Conservation (phyloP, 2,113 vertebrate species). For the Amphilophus citrinellus region DNA sequence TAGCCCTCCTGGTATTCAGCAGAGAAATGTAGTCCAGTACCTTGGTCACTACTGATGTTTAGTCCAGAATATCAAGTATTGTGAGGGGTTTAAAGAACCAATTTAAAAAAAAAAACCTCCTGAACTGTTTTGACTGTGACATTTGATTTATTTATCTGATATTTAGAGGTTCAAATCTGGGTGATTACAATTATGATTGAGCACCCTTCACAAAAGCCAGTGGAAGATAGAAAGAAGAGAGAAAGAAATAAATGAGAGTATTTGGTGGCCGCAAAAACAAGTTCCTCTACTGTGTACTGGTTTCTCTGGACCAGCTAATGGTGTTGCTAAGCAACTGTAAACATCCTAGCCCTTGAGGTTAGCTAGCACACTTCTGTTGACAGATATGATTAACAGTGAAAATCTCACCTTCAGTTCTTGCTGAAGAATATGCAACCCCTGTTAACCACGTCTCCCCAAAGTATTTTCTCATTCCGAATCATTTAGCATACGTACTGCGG, state of each 20-base stretch:
- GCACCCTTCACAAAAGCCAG: neutral
- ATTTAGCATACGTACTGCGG: neutral
- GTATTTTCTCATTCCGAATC: neutral
- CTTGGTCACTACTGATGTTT: neutral
- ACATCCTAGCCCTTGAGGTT: neutral
- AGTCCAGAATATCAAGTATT: neutral
- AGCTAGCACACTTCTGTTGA: neutral
- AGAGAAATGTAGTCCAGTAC: neutral
- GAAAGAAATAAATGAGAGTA: neutral
- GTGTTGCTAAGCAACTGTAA: neutral
- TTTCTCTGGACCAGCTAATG: neutral
- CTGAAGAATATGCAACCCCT: neutral
- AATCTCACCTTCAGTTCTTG: neutral
- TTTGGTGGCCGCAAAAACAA: neutral
- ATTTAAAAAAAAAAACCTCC: neutral
- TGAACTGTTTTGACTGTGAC: neutral
- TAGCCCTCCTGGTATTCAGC: neutral
- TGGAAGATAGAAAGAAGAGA: too few relatives aligned
- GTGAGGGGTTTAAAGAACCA: neutral
- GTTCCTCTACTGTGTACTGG: neutral
- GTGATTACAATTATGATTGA: neutral
- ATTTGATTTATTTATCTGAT: neutral
- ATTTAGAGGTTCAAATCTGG: neutral
- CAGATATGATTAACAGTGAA: constrained; percentile 8
- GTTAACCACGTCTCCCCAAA: neutral